Base-by-base conservation (phyloP, 2,888 invertebrate species). In the Phlogophora meticulosa region DNA sequence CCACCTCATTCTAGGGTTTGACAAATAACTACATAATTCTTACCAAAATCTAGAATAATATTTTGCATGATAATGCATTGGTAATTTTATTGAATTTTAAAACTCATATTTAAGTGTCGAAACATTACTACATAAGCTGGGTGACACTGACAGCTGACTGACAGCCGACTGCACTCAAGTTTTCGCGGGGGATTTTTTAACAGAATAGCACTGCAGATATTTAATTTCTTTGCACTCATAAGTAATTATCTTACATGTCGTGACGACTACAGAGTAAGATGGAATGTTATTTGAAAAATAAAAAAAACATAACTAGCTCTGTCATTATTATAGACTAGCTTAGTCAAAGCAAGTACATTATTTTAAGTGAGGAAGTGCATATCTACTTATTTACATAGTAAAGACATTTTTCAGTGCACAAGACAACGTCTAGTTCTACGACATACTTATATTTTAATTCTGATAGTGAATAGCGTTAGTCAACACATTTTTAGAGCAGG, bases 321-420 rank as follows among this genome's bases (percentile, higher is more conserved):
- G 10, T 17, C 2, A 51, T 34, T 32, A 51, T 34, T 32, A 34
- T n/a, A 40, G 9, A 42, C 40, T 5, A 58, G 10, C 2, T 70
- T 40, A 34, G 17, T 34, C n/a, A 61, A 42, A 34, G 34, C 38
- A 61, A 13, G 3, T 43, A 10, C 24, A 61, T 68, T 62, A 49
- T 72, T 72, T 53, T 48, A 32, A 48, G 73, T 65, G 65, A 64
- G 52, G 65, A 65, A 64, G 10, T 64, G 17, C 46, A 52, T 52
- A 40, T n/a, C n/a, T n/a, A n/a, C 4, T 2, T 32, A 51, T 72
- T 72, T 36, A 46, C 73, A 65, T 73, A 65, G 46, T 28, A 22
- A 36, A 10, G 28, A 28, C 38, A 51, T 64, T 72, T 46, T 52
- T 40, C 20, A 32, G 28, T 62, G 38, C 38, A 17, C 10, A 48